These are phyloP conservation scores for Fistularia commersonii DNA, from an alignment of 2,797 vertebrate genomes.

Conservation along the genomic window DNA sequence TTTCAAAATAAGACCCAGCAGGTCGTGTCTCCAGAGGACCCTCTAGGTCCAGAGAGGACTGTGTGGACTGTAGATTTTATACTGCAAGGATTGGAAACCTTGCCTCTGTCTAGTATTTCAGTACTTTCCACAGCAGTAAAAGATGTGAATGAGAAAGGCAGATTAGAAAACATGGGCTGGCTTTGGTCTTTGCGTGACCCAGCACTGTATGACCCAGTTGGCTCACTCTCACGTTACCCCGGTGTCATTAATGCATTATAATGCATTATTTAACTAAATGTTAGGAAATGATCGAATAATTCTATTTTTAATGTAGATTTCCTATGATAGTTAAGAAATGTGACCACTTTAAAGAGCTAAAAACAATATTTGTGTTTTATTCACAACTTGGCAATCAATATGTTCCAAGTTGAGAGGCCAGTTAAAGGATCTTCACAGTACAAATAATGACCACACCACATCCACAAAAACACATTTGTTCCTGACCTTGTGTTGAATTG, in stretches of 20 bases:
- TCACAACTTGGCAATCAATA: constrained; percentile 27
- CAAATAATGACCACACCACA: constrained; percentile 35
- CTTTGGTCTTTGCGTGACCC: not conserved
- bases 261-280: too few species aligned
- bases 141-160: constrained; percentile 47
- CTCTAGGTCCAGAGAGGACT: constrained; percentile 5
- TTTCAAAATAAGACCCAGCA: constrained; percentile 25
- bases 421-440: constrained; percentile 15
- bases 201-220: constrained; percentile 19
- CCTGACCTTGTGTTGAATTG: constrained; percentile 35
- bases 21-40: constrained; percentile 19
- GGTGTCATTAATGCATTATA: too few species aligned
- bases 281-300: too few species aligned
- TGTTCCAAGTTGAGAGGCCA: constrained; percentile 12
- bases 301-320: too few species aligned
- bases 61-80: constrained; percentile 3
- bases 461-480: constrained; percentile 37
- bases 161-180: constrained; percentile 26
- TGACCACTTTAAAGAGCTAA: constrained; percentile 3
- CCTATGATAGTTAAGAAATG: too few species aligned
- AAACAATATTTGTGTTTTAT: constrained; percentile 10
- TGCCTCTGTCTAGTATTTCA: constrained; percentile 33
- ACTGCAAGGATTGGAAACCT: constrained; percentile 42
- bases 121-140: constrained; percentile 61
- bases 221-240: not conserved